A percentile compares a stretch with the other conserved stretches of the same genome.
Conservation (phyloP, 1,140 invertebrate genomes). For the Teleopsis dalmanni region DNA sequence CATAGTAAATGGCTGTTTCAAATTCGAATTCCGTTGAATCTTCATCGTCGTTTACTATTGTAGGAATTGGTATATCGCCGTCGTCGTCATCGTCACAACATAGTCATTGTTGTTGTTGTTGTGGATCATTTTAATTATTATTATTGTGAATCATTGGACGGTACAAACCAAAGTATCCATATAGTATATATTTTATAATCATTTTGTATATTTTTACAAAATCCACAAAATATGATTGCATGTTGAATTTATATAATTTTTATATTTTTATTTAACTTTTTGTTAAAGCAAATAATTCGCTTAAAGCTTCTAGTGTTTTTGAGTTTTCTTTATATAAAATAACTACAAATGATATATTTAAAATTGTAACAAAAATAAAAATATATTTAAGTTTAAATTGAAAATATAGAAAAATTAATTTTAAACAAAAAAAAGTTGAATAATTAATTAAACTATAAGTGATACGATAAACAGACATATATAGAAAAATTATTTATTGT, state of each 20-base stretch:
- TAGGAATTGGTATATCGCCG: neutral
- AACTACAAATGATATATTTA: neutral
- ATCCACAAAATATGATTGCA: constrained; percentile 9
- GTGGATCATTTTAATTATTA: neutral
- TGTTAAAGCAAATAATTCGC: no score
- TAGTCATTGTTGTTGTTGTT: neutral
- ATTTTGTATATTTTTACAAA: constrained; percentile 6
- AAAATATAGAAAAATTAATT: neutral
- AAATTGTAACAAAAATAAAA: neutral
- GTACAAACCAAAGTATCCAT: neutral
- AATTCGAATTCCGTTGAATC: constrained; percentile 24
- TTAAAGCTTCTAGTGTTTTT: no score
- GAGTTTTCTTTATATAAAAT: neutral
- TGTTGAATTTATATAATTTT: constrained; percentile 17
- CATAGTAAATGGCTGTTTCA: constrained; percentile 29
- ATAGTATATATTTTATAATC: neutral
- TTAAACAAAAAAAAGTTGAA: constrained; percentile 13
- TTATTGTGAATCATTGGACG: constrained; percentile 1
- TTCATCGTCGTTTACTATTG: constrained; percentile 9
- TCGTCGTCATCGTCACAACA: neutral
- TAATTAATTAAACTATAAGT: neutral
- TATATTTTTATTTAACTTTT: constrained; percentile 20
- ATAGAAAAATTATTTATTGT: neutral
- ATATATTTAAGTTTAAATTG: neutral
- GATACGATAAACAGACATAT: neutral